Evolutionary conservation across 2,888 invertebrate species (phyloP), one percentile per base, ranked within the genome.

Genomic region (Liposcelis brunnea): DNA sequence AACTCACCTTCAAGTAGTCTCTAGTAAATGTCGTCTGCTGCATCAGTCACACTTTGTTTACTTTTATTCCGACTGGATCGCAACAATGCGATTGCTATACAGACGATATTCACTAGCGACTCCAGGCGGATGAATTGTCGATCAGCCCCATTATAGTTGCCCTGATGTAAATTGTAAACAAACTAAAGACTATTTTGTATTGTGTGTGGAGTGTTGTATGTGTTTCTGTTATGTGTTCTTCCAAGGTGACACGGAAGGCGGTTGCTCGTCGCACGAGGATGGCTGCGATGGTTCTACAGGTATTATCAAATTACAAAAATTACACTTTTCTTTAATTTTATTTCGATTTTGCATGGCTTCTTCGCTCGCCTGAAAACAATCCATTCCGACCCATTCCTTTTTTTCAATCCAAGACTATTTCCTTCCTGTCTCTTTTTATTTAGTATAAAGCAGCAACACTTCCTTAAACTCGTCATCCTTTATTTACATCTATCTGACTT

Each of bases 251-350:
- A 74, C 81, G 71, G 85, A 65, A 58, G 64, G 61, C 58, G 86
- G 86, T 70, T 86, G 86, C 74, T 79, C 85, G 66, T 86, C 86
- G 63, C 86, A 87, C 71, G 80, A 84, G 66, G 86, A 87, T 68
- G 85, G 86, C 73, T 87, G 86, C 74, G 86, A 87, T 71, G 85
- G 85, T 70, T 81, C 85, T 71, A 81, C 86, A 85, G 82, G 76
- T 80, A 75, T 65, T 66, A 52, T 53, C 50, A 53, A 48, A 51
- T 48, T 50, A 51, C 51, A 15, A 31, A 32, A 33, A 33, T 45
- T 5, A 21, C n/a, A 21, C 15, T 18, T 5, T 11, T 12, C 42
- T 38, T 48, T 50, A 26, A 26, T 6, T 26, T 8, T 26, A 6
- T 26, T 26, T 54, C n/a, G n/a, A n/a, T n/a, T 52, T 54, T 55